These are phyloP conservation scores for Montipora efflorescens DNA, from an alignment of 64 coral and sea anemone species.

Conservation along the genomic window DNA sequence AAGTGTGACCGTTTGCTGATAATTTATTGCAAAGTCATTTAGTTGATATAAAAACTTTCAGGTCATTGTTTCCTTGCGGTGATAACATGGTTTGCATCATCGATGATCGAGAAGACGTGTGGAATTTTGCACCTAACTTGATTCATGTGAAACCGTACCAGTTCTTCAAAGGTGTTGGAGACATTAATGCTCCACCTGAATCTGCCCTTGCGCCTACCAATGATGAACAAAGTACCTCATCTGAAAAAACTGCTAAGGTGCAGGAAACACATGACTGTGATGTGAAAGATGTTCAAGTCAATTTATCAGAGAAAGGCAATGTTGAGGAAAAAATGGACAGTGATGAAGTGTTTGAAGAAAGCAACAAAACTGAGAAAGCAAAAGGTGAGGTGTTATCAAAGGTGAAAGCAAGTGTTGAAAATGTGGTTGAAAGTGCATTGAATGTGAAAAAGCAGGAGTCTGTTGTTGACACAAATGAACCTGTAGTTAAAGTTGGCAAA, in stretches of 20 bases:
- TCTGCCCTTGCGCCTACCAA: background rate
- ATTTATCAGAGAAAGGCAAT: background rate
- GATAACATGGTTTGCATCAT: constrained; percentile 99
- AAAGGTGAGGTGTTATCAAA: background rate
- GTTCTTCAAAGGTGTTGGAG: constrained; percentile 96
- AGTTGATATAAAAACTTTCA: background rate
- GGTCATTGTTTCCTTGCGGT: constrained; percentile 92
- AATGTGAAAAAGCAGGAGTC: background rate
- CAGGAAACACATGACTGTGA: background rate
- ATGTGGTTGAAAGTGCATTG: background rate
- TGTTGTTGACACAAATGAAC: background rate
- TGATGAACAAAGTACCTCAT: background rate
- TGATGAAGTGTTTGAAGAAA: background rate
- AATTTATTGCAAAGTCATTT: too few relatives aligned
- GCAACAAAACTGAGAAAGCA: background rate
- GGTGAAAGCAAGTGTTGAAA: background rate
- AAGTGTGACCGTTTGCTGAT: too few relatives aligned
- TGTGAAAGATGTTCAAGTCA: constrained; percentile 24
- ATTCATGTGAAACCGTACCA: constrained; percentile 95
- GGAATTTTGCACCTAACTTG: constrained; percentile 94
- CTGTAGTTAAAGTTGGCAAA: background rate
- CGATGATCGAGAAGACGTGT: constrained; percentile 96
- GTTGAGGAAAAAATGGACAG: constrained; percentile 20
- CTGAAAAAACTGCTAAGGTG: too few relatives aligned
- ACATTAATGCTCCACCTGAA: constrained; percentile 93